A percentile compares a stretch with the other conserved stretches of the same genome.
These are phyloP conservation scores for Athalia circularis DNA, from an alignment of 2,888 invertebrate species.

Conservation along the genomic window DNA sequence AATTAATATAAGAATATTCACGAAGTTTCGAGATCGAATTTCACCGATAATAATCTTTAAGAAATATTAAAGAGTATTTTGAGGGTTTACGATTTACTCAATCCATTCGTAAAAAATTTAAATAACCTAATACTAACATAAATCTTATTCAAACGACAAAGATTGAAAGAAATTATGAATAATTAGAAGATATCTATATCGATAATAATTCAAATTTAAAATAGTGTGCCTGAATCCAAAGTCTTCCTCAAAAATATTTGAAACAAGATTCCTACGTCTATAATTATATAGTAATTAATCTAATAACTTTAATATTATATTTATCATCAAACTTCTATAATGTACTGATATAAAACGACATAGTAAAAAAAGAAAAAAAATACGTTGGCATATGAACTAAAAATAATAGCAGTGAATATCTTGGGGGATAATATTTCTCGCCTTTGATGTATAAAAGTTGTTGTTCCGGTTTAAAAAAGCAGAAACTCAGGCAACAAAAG, in stretches of 20 bases:
- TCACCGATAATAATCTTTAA: constrained; percentile 22
- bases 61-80: constrained; percentile 24
- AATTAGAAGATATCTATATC: background rate
- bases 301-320: background rate
- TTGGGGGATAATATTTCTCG: background rate
- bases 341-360: background rate
- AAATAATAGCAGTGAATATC: constrained; percentile 2
- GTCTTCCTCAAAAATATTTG: constrained; percentile 63
- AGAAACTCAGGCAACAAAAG: constrained; percentile 50
- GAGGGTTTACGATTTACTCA: no score
- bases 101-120: constrained; percentile 10
- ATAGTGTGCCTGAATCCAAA: constrained; percentile 68
- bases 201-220: constrained; percentile 21
- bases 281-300: background rate
- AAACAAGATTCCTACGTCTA: background rate
- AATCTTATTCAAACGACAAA: background rate
- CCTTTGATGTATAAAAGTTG: constrained; percentile 20
- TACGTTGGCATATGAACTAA: background rate
- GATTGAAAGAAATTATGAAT: background rate
- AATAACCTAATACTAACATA: background rate
- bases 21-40: constrained; percentile 6
- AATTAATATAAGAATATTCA: constrained; percentile 7
- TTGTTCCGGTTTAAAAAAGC: constrained; percentile 45
- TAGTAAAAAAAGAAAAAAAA: background rate
- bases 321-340: background rate